Evolutionary conservation across 1,140 invertebrate species (phyloP).

Genomic region (Phymorhynchus buccinoides): DNA sequence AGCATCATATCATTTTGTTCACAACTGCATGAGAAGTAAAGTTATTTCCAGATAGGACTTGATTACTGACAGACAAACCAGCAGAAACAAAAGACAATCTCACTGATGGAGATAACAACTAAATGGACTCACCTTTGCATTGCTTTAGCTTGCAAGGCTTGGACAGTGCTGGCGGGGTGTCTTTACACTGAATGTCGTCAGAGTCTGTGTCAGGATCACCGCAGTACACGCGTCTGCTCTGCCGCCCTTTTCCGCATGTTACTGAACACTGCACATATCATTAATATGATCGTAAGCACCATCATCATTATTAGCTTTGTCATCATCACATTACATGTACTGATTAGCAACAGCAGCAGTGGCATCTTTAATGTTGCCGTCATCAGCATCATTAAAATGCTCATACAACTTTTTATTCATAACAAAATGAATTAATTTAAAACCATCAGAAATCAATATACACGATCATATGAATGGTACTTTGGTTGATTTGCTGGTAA

Average conservation of each 20-base stretch:
- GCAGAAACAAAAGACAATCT: not conserved
- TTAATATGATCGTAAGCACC: not conserved
- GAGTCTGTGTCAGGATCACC: conserved; percentile 73
- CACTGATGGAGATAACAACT: not conserved
- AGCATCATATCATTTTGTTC: not conserved
- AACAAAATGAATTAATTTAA: too few relatives aligned
- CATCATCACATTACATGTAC: too few relatives aligned
- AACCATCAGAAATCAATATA: too few relatives aligned
- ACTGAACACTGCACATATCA: conserved; percentile 76
- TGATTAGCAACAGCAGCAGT: too few relatives aligned
- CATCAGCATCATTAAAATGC: too few relatives aligned
- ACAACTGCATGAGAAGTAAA: not conserved
- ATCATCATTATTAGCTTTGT: not conserved
- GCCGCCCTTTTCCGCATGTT: conserved; percentile 79
- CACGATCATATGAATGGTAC: too few relatives aligned
- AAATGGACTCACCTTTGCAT: conserved; percentile 28
- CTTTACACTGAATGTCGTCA: conserved; percentile 44
- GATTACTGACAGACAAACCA: not conserved
- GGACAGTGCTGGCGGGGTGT: conserved; percentile 40
- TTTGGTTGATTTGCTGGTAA: too few relatives aligned
- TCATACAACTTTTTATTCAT: too few relatives aligned
- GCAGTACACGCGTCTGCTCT: conserved; percentile 78
- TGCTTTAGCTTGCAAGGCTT: conserved; percentile 37
- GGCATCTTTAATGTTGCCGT: too few relatives aligned
- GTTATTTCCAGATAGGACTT: not conserved